These are phyloP conservation scores for Drosophila pseudoobscura DNA, from an alignment of 1,140 invertebrate species.

Conservation along the genomic window DNA sequence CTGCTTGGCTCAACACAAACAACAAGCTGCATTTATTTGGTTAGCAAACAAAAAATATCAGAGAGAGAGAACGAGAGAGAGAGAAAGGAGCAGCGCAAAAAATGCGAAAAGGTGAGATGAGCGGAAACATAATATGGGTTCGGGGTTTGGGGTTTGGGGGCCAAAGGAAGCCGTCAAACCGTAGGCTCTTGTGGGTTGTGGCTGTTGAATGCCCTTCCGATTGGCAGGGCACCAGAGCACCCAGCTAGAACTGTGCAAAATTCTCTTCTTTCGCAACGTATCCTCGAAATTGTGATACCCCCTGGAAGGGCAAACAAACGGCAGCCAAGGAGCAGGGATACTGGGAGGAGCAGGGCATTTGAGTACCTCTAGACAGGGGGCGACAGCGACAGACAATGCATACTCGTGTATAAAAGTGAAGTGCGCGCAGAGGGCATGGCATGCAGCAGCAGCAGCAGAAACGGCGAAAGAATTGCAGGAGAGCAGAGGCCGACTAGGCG, in stretches of 20 bases:
- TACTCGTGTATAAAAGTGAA: slow-evolving; percentile 71
- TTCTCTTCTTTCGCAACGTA: no score
- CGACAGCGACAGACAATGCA: slow-evolving; percentile 67
- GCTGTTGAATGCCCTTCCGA: no score
- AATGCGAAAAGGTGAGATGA: slow-evolving; percentile 29
- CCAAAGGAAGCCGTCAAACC: slow-evolving; percentile 5
- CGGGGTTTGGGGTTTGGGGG: no score
- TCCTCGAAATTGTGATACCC: no score
- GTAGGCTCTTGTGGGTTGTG: no score
- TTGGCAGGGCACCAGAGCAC: no score
- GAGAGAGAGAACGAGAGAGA: no score
- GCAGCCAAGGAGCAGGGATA: background rate
- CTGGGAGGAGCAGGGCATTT: slow-evolving; percentile 59
- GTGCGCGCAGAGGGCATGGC: slow-evolving; percentile 32
- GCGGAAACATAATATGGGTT: slow-evolving; percentile 17
- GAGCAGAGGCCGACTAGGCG: slow-evolving; percentile 8
- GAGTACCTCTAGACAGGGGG: slow-evolving; percentile 66
- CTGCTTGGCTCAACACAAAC: slow-evolving; percentile 81
- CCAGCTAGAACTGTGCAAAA: no score
- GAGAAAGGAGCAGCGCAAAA: slow-evolving; percentile 9
- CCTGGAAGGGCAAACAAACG: no score
- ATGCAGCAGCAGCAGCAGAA: slow-evolving; percentile 24
- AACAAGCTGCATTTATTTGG: slow-evolving; percentile 81
- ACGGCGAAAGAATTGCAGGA: slow-evolving; percentile 28
- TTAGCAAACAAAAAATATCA: slow-evolving; percentile 61